phyloP scores from a whole-genome alignment of 2,797 vertebrate genomes.

The Coluber constrictor region DNA sequence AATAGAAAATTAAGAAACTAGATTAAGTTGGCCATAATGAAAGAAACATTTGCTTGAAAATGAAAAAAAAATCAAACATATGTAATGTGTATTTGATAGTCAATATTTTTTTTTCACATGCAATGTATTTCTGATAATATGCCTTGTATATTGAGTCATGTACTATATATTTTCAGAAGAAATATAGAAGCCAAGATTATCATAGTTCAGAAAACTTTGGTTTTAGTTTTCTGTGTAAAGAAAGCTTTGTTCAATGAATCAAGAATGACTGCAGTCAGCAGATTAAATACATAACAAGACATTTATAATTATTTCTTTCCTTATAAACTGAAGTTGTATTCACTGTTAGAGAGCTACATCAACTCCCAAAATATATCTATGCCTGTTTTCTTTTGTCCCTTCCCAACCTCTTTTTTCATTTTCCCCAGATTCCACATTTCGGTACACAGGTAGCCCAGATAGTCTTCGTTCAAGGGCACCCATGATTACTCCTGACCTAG shows the following conservation, averaged over 20 bases:
- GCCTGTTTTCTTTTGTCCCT: neutral
- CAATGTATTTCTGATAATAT: neutral
- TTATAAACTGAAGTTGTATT: accelerated
- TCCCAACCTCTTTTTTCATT: neutral
- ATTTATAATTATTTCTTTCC: neutral
- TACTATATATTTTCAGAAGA: neutral
- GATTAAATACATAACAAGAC: neutral
- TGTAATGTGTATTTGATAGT: accelerated
- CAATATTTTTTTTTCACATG: neutral
- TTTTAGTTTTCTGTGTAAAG: neutral
- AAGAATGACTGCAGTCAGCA: neutral
- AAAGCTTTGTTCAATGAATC: neutral
- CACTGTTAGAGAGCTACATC: accelerated
- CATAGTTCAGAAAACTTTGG: neutral
- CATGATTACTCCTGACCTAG: constrained; percentile 97
- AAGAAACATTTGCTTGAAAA: constrained; percentile 27
- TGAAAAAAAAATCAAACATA: neutral
- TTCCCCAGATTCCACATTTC: constrained; percentile 88
- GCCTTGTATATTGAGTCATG: neutral
- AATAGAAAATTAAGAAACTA: constrained; percentile 27
- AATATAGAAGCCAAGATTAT: neutral
- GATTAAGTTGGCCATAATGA: constrained; percentile 24
- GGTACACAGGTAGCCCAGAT: constrained; percentile 96
- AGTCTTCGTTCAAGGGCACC: constrained; percentile 93
- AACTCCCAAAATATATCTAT: neutral